Base-by-base conservation (phyloP, 2,888 invertebrate genomes). In the Yponomeuta evonymella region DNA sequence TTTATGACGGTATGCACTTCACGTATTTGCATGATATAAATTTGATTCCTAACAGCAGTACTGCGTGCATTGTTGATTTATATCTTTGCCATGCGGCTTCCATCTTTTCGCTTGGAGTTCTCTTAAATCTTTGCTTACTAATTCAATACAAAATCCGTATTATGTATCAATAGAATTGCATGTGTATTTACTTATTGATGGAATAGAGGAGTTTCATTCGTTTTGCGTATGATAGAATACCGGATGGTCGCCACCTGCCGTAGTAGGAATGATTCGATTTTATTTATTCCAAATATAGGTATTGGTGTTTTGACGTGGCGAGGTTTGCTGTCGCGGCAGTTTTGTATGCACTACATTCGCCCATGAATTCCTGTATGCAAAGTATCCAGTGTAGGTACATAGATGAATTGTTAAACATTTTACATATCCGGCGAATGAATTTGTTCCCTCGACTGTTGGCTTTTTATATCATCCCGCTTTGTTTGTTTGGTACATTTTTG, bases 351-450 rank as follows among this genome's bases (percentile, higher is more conserved):
- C 82, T 81, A 85, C 81, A 85, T 85, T 85, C 85, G 81, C 6
- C 77, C 86, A 86, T 88, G 90, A 88, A 89, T 88, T 89, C 87
- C 87, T 83, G 84, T 84, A 84, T 80, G 79, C 81, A 80, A 81
- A 84, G 81, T 67, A 36, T 30, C 48, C 67, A 67, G 81, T 81
- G 83, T 23, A 23, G 23, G 23, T 79, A 83, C 84, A 84, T 67
- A 89, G 88, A 90, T 90, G 91, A 90, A 90, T 89, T 87, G 84
- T 89, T 90, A 87, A 88, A 88, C 86, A 88, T 90, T 90, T 90
- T 89, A 89, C 88, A 90, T 87, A 88, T 87, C 86, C 87, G 83
- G 84, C 87, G 85, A 89, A 89, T 88, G 88, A 86, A 89, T 89
- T 87, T 83, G 83, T 83, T 84, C 33, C 82, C 81, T 79, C 81